phyloP scores from a whole-genome alignment of 2,113 vertebrate genomes.

The Entomyzon cyanotis region DNA sequence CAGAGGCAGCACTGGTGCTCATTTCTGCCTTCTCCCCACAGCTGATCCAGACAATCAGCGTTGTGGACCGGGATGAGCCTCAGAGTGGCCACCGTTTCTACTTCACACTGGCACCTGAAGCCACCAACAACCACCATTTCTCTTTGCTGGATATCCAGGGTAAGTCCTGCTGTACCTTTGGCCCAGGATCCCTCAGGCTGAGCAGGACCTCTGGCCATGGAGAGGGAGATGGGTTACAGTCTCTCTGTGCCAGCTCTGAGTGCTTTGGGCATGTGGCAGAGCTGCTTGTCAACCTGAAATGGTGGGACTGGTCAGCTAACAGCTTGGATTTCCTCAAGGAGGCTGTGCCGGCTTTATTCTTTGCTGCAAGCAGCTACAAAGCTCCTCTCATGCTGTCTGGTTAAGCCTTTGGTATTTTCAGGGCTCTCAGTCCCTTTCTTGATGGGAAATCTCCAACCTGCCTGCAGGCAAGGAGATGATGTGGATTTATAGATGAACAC shows the following conservation, averaged over 20 bases:
- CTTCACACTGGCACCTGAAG: constrained; percentile 89
- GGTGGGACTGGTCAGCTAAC: background rate
- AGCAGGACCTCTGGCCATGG: background rate
- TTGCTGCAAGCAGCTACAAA: background rate
- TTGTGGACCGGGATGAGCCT: constrained; percentile 94
- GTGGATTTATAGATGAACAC: background rate
- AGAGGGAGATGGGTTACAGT: rapidly evolving
- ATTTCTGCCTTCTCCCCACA: constrained; percentile 46
- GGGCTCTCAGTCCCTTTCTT: background rate
- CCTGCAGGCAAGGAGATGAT: background rate
- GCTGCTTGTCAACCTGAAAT: background rate
- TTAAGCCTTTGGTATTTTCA: background rate
- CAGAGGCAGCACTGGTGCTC: background rate
- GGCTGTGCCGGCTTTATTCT: background rate
- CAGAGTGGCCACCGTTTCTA: constrained; percentile 92
- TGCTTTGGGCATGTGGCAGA: background rate
- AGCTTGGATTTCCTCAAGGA: background rate
- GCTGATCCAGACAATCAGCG: constrained; percentile 97
- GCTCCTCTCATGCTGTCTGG: background rate
- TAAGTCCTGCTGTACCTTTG: constrained; percentile 61
- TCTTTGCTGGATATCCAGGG: constrained; percentile 92
- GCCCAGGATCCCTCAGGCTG: background rate
- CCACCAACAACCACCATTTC: constrained; percentile 87
- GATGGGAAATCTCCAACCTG: background rate
- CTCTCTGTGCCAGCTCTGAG: background rate